These are phyloP conservation scores for Microcebus murinus DNA, from an alignment of 2,113 vertebrate genomes.

Conservation along the genomic window DNA sequence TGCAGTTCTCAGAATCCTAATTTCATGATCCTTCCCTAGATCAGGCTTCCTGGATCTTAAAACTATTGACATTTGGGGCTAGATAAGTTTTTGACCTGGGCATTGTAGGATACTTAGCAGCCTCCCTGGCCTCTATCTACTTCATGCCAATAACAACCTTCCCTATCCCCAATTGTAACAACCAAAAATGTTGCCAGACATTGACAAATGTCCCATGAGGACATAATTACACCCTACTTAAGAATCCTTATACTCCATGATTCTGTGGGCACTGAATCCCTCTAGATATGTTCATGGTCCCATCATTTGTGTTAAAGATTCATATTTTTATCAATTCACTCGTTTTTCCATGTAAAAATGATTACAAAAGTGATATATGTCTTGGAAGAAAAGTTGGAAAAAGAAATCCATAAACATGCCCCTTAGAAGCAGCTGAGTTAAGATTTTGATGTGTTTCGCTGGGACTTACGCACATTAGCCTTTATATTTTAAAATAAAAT, in stretches of 20 bases:
- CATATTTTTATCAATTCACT: not conserved
- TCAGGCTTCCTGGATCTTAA: not conserved
- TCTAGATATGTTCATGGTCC: not conserved
- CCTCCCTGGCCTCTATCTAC: not conserved
- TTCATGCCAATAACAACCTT: not conserved
- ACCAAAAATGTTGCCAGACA: not conserved
- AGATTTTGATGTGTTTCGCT: not conserved
- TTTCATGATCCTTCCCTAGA: not conserved
- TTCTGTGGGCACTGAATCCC: not conserved
- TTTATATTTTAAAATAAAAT: constrained; percentile 33
- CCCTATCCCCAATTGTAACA: not conserved
- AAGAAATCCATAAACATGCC: not conserved
- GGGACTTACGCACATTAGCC: not conserved
- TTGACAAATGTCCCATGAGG: not conserved
- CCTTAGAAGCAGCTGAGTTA: not conserved
- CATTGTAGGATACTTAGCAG: not conserved
- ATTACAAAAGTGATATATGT: not conserved
- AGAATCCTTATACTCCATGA: not conserved
- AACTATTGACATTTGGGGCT: not conserved
- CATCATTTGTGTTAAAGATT: not conserved
- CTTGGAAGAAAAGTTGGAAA: constrained; percentile 28
- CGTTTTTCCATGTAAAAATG: not conserved
- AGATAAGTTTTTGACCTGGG: not conserved
- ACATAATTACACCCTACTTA: not conserved
- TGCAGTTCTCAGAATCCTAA: not conserved